Evolutionary conservation across 2,113 vertebrate genomes (phyloP).

Genomic region (Nycticorax nycticorax): DNA sequence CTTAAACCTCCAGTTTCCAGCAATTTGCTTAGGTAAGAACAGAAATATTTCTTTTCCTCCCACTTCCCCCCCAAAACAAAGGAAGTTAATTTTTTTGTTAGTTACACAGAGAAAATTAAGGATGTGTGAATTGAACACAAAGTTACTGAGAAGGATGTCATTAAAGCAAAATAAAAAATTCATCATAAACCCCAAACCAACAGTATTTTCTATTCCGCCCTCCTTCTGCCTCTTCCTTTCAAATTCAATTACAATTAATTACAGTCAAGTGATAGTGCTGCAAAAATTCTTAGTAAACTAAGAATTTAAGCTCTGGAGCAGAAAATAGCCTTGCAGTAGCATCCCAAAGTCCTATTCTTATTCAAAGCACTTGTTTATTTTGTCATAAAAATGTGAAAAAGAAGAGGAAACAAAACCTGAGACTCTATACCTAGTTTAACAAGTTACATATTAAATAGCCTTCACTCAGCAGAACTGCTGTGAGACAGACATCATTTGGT

Average conservation of each 20-base stretch:
- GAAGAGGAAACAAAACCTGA: neutral
- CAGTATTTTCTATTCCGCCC: neutral
- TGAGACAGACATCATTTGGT: neutral
- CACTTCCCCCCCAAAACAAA: no score
- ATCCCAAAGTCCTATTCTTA: neutral
- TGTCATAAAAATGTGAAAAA: neutral
- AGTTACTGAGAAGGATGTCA: neutral
- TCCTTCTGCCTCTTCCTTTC: neutral
- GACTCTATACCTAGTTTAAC: neutral
- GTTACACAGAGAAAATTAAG: neutral
- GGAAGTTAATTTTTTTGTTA: neutral
- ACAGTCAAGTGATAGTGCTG: neutral
- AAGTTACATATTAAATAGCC: neutral
- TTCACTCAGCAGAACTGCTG: neutral
- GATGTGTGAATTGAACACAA: neutral
- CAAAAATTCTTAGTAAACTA: neutral
- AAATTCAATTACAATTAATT: neutral
- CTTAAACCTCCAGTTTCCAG: neutral
- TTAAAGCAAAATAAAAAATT: neutral
- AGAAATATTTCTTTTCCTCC: neutral
- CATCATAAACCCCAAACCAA: fast-evolving
- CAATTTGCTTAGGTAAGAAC: neutral
- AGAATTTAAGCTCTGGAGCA: neutral
- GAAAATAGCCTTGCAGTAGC: neutral
- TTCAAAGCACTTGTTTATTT: neutral